Evolutionary conservation across 2,888 invertebrate species (phyloP).

Genomic region (Scrobipalpa costella): DNA sequence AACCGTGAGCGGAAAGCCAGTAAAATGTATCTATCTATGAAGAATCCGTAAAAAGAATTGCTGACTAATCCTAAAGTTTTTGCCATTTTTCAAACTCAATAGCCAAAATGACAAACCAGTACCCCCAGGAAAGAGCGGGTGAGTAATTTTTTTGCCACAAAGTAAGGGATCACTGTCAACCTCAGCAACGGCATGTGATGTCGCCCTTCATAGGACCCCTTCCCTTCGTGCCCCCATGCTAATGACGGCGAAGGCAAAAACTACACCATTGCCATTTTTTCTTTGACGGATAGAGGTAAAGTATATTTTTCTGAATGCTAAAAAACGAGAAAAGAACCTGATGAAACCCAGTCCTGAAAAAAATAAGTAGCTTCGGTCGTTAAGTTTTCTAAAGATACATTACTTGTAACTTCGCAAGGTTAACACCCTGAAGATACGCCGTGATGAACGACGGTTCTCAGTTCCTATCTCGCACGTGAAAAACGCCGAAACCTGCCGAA

Average conservation of each 20-base stretch:
- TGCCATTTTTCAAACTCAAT: neutral
- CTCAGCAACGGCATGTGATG: neutral
- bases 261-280: neutral
- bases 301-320: too few species aligned
- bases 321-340: too few species aligned
- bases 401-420: slow-evolving; percentile 24
- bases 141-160: slow-evolving; percentile 41
- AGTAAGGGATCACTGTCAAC: slow-evolving; percentile 35
- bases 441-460: slow-evolving; percentile 2
- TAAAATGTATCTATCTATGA: too few species aligned
- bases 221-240: neutral
- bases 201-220: neutral
- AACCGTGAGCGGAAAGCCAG: too few species aligned
- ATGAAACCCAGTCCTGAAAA: too few species aligned
- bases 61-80: neutral
- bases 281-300: too few species aligned
- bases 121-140: slow-evolving; percentile 26
- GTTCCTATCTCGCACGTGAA: slow-evolving; percentile 7
- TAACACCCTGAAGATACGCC: neutral
- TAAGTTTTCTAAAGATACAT: neutral
- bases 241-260: neutral
- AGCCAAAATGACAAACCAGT: neutral
- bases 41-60: too few species aligned
- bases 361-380: too few species aligned
- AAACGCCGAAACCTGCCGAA: neutral